Evolutionary conservation across 2,797 vertebrate genomes (phyloP).

Genomic region (Natrix natrix): DNA sequence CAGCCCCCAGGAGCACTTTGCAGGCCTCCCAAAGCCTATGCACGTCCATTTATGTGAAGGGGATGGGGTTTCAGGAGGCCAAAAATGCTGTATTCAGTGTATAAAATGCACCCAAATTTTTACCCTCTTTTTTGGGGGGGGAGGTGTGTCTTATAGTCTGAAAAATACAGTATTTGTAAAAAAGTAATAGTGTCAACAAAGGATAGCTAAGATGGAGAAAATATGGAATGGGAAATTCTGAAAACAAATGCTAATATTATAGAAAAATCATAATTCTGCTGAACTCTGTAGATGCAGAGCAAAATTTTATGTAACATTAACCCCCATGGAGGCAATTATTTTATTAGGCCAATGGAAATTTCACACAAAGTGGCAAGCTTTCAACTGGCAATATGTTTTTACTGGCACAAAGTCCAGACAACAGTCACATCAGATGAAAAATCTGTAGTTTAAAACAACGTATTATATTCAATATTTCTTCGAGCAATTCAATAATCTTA

Average conservation of each 20-base stretch:
- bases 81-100: too few relatives aligned
- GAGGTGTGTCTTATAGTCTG: too few relatives aligned
- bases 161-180: not conserved
- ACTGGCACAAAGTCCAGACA: not conserved
- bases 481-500: not conserved
- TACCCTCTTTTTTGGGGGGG: too few relatives aligned
- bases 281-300: not conserved
- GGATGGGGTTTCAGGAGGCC: too few relatives aligned
- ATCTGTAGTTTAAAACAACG: not conserved
- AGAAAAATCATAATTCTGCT: not conserved
- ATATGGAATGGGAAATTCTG: not conserved
- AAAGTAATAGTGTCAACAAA: not conserved
- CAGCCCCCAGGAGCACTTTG: too few relatives aligned
- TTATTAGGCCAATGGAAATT: not conserved
- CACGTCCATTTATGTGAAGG: too few relatives aligned
- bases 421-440: not conserved
- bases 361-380: not conserved
- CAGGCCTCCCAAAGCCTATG: too few relatives aligned
- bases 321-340: not conserved
- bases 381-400: not conserved
- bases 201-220: not conserved
- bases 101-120: too few relatives aligned
- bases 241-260: not conserved
- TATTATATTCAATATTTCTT: not conserved
- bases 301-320: not conserved